phyloP scores from a whole-genome alignment of 2,113 vertebrate species.

The Ceuthmochares aereus region DNA sequence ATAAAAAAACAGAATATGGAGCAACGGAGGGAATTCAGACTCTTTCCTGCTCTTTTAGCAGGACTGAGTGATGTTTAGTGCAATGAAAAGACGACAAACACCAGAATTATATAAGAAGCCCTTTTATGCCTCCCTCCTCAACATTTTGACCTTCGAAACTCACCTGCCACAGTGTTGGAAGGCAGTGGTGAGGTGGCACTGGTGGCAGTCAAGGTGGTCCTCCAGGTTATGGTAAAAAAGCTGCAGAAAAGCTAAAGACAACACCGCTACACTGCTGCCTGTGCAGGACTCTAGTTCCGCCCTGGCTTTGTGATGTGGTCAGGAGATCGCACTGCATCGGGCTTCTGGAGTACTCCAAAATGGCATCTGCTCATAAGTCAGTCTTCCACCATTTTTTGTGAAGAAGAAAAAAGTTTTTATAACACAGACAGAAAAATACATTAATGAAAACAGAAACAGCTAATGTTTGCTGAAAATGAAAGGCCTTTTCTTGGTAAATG shows the following conservation, averaged over 20 bases:
- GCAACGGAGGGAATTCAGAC: not conserved
- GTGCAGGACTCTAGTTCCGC: not conserved
- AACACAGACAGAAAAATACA: not conserved
- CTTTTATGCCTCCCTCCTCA: not conserved
- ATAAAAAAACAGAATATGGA: not conserved
- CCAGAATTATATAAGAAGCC: not conserved
- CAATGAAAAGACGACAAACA: not conserved
- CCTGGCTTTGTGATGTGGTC: not conserved
- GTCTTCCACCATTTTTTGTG: not conserved
- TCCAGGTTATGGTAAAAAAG: not conserved
- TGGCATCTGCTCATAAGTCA: not conserved
- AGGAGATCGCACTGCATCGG: not conserved
- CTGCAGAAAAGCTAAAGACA: not conserved
- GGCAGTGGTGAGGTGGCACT: not conserved
- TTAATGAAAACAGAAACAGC: not conserved
- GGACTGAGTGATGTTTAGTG: not conserved
- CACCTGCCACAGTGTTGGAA: not conserved
- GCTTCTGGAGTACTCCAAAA: not conserved
- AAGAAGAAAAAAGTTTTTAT: fast-evolving
- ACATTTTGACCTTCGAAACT: not conserved
- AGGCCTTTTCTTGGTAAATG: not conserved
- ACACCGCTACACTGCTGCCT: fast-evolving
- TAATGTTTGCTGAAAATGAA: not conserved
- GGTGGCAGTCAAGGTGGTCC: not conserved
- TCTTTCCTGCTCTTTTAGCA: not conserved